A percentile compares a stretch with the other conserved stretches of the same genome.
Conservation (phyloP, 2,797 vertebrate genomes). For the Parotocinclus haroldoi region DNA sequence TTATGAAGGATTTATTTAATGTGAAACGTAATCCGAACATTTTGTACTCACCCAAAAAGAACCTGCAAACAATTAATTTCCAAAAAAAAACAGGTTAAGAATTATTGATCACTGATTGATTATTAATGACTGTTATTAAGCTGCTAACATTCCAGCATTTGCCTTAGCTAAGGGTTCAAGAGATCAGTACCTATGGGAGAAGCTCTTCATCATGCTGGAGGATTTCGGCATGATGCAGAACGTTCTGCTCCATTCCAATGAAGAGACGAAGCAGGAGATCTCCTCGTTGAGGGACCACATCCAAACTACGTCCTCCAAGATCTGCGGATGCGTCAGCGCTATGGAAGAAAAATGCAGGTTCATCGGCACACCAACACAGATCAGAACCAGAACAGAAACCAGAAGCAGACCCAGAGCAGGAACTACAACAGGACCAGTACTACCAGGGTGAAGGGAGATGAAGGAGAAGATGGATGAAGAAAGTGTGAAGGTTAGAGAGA, state of each 20-base stretch:
- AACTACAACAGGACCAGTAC: no score
- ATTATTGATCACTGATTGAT: background rate
- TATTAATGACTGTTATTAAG: background rate
- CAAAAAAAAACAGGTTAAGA: background rate
- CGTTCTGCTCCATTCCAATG: slow-evolving; percentile 71
- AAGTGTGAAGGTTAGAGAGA: no score
- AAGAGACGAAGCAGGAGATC: slow-evolving; percentile 66
- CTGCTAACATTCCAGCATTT: background rate
- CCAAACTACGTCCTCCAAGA: slow-evolving; percentile 55
- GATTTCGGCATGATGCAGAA: slow-evolving; percentile 79
- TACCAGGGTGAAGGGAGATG: no score
- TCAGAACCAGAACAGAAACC: background rate
- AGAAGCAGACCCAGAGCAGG: no score
- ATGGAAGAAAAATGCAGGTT: slow-evolving; percentile 50
- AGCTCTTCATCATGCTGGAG: slow-evolving; percentile 81
- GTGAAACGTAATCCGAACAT: no score
- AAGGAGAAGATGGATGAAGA: no score
- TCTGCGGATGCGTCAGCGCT: slow-evolving; percentile 49
- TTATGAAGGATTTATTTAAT: no score
- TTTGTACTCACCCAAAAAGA: background rate
- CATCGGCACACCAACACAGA: background rate
- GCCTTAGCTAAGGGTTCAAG: slow-evolving; percentile 32
- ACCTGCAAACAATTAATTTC: background rate
- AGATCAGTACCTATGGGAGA: slow-evolving; percentile 73
- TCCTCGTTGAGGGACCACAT: slow-evolving; percentile 37